phyloP scores from a whole-genome alignment of 2,888 invertebrate species.

The Hyposoter didymator region DNA sequence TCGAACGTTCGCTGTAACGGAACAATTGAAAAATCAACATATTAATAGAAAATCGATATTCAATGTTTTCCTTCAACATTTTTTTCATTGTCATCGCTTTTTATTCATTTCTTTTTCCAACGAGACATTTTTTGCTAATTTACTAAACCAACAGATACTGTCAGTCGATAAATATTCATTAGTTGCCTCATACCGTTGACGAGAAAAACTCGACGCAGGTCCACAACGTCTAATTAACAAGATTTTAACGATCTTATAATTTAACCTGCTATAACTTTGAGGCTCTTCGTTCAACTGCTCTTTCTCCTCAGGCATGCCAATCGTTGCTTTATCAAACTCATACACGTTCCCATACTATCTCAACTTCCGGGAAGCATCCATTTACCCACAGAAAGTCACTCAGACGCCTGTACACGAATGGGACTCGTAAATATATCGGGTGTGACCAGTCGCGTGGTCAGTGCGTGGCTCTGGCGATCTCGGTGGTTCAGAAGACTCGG shows the following conservation, averaged over 20 bases:
- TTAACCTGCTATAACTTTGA: not conserved
- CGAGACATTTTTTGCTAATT: not conserved
- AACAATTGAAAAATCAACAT: not conserved
- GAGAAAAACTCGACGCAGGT: not conserved
- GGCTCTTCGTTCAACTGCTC: not conserved
- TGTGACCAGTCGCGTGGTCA: too few species aligned
- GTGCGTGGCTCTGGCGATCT: too few species aligned
- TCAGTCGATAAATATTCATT: not conserved
- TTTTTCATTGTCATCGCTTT: not conserved
- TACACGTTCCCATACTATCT: not conserved
- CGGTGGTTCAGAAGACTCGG: too few species aligned
- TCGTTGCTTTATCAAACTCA: conserved; percentile 13
- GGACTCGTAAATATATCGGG: not conserved
- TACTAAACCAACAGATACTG: too few species aligned
- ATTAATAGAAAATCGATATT: conserved; percentile 2
- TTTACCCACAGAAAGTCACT: not conserved
- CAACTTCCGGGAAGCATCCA: conserved; percentile 13
- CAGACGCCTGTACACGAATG: not conserved
- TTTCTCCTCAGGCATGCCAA: not conserved
- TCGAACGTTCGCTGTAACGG: conserved; percentile 15
- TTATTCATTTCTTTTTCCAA: not conserved
- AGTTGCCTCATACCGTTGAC: not conserved
- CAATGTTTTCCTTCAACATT: not conserved
- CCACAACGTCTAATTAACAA: not conserved
- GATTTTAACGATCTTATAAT: not conserved